Evolutionary conservation across 2,888 invertebrate genomes (phyloP), one percentile per base, ranked within the genome.

Genomic region (Sthenelais limicola): DNA sequence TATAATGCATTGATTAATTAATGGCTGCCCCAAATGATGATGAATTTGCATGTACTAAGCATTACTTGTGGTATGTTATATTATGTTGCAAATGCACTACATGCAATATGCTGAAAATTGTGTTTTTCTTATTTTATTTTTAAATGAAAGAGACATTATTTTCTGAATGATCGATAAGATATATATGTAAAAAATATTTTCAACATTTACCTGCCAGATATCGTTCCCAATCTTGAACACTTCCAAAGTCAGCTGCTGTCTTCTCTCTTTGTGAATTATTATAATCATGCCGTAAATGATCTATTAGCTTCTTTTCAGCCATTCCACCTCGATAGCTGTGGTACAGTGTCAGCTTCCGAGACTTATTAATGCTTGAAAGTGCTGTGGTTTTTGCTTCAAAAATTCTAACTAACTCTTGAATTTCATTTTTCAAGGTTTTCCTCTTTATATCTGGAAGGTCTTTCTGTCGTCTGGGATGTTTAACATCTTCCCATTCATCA

Each of bases 371-470:
- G 12, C 51, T 51, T 26, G 70, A 70, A 5, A 38, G 38, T 12
- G 70, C 70, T 5, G 51, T 28, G 12, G 35, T 74, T 74, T 79
- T 79, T 28, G 74, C 69, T 35, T 79, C 78, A 67, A 79, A 79
- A 24, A 79, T 76, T 26, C 78, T 30, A 4, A 79, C 79, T 21
- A 72, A 58, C 51, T 78, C 76, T 56, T 78, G 78, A 26, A 77
- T 77, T 26, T 75, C 72, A 71, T 73, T 51, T 24, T 56, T 54
- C 12, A 33, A 26, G 26, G 38, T 51, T 52, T 43, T 54, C 38
- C 70, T 30, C 28, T 38, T 43, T 38, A 62, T 62, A 24, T 62
- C 43, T 1, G 62, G 62, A 21, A 62, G 38, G 9, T 62, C 62
- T n/a, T 18, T 2, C 38, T 21, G n/a, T 43, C 21, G 35, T 15